A percentile compares a stretch with the other conserved stretches of the same genome.
Evolutionary conservation across 2,797 vertebrate species (phyloP).

Genomic region (Pagetopsis macropterus): DNA sequence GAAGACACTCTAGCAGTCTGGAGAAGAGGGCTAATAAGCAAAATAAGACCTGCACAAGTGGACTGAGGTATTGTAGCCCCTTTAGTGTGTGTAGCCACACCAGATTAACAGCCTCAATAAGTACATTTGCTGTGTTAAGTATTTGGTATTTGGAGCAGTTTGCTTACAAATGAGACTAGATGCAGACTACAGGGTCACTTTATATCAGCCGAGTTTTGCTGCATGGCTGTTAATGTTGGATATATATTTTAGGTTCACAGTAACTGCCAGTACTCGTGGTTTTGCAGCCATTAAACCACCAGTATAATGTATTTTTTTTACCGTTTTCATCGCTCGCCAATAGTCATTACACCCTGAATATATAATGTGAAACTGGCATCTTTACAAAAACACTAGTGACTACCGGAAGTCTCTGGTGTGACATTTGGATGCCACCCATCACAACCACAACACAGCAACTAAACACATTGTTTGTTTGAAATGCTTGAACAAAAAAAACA

Average conservation of each 20-base stretch:
- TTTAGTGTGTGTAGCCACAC: neutral
- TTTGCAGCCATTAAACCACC: neutral
- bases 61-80: neutral
- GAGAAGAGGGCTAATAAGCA: neutral
- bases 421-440: neutral
- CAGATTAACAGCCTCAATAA: neutral
- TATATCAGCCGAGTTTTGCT: neutral
- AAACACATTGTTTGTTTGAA: slow-evolving; percentile 10
- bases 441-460: neutral
- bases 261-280: neutral
- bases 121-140: neutral
- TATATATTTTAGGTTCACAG: neutral
- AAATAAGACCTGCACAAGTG: neutral
- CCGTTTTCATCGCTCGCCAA: neutral
- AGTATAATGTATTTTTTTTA: neutral
- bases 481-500: slow-evolving; percentile 28
- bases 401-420: neutral
- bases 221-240: neutral
- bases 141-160: neutral
- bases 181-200: neutral
- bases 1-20: neutral
- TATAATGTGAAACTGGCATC: neutral
- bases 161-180: neutral
- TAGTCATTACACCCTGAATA: neutral
- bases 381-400: slow-evolving; percentile 2